Evolutionary conservation across 2,888 invertebrate species (phyloP).

Genomic region (Glyphotaelius pellucidus): DNA sequence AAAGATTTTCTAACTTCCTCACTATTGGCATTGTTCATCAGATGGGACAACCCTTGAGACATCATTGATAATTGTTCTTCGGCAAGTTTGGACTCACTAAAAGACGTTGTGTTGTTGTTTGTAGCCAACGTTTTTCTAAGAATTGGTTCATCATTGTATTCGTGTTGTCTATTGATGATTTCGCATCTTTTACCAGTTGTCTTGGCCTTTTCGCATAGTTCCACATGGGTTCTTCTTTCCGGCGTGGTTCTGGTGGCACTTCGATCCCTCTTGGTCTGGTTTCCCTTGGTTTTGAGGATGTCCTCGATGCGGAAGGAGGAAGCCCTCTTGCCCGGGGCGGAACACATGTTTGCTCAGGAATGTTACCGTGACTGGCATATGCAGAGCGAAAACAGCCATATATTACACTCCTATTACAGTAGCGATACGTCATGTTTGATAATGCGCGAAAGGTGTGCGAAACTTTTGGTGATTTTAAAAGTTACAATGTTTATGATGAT

Average conservation of each 20-base stretch:
- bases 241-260: constrained; percentile 10
- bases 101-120: background rate
- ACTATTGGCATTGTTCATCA: constrained; percentile 12
- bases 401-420: constrained; percentile 26
- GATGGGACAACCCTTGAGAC: background rate
- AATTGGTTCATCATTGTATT: background rate
- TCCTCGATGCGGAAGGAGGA: constrained; percentile 69
- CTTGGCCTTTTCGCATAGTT: constrained; percentile 68
- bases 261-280: constrained; percentile 73
- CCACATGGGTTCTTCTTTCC: constrained; percentile 23
- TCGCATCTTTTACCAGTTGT: constrained; percentile 47
- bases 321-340: constrained; percentile 50
- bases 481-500: background rate
- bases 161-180: constrained; percentile 11
- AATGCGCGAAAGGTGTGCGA: background rate
- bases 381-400: constrained; percentile 9
- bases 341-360: constrained; percentile 53
- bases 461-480: constrained; percentile 2
- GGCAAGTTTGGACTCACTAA: constrained; percentile 8
- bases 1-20: constrained; percentile 17
- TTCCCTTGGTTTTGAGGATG: constrained; percentile 67
- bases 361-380: constrained; percentile 28
- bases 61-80: constrained; percentile 25
- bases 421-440: constrained; percentile 10
- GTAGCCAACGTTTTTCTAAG: background rate